Evolutionary conservation across 2,888 invertebrate genomes (phyloP), one percentile per base, ranked within the genome.

Genomic region (Cetonia aurata): DNA sequence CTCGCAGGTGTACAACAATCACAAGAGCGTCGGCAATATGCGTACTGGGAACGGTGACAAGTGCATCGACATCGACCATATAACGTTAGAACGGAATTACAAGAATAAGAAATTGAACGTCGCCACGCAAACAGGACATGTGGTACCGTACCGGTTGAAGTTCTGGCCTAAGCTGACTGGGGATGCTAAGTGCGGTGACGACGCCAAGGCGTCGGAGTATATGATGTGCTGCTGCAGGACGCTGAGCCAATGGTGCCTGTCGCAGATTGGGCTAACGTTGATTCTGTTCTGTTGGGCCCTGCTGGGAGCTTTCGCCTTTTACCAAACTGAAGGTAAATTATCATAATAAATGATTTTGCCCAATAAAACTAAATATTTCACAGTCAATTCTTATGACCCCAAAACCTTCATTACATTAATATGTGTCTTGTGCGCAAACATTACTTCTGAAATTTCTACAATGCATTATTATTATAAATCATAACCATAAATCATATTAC

Each of bases 231-330:
- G 84, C 8, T 85, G 83, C n/a, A 86, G 87, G 73, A 78, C 85
- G 10, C 71, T 88, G 55, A 83, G 89, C 72, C 84, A 89, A 75
- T 88, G 87, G 81, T 74, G 87, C 13, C 79, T 88, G 59, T 88
- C 89, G 73, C 90, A 90, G 78, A 79, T 88, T 73, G 92, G 92
- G 15, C 79, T 92, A 17, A 86, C 87, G 0, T 82, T 88, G 70
- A 83, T 90, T 37, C 84, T 92, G 44, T 79, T 88, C 0, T 78
- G 89, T 9, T 92, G 92, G 92, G 89, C 91, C 0, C 76, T 89
- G 12, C 78, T 89, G 10, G 91, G 91, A 77, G 88, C 91, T 0
- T 87, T 88, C 15, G 85, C 89, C 0, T 91, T 92, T 80, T 87
- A 89, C 73, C 85, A 86, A 17, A 90, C 90, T 72, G 92, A 92